Evolutionary conservation across 2,797 vertebrate genomes (phyloP).

Genomic region (Iguana delicatissima): DNA sequence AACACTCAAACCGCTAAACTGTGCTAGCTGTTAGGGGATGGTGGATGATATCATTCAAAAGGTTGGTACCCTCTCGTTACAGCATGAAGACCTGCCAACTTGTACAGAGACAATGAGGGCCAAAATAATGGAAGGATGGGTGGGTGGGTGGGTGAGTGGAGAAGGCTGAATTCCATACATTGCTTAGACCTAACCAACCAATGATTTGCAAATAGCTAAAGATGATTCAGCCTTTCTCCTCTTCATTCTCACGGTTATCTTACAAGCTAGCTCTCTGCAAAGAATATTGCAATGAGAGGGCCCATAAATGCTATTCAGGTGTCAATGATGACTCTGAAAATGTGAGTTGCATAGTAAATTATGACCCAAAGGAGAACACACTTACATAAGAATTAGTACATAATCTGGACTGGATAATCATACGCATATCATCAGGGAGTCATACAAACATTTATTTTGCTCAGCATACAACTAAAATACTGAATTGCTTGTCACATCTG

Average conservation of each 20-base stretch:
- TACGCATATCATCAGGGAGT: neutral
- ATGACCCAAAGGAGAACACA: neutral
- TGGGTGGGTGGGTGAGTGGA: too few species aligned
- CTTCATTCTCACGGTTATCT: neutral
- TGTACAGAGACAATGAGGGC: neutral
- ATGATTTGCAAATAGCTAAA: neutral
- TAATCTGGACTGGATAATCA: neutral
- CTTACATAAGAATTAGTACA: neutral
- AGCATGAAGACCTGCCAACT: neutral
- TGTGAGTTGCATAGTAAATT: neutral
- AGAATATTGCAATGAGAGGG: neutral
- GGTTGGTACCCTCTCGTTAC: neutral
- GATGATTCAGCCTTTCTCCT: neutral
- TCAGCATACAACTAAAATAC: neutral
- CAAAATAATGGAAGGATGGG: neutral
- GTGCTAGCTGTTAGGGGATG: too few species aligned
- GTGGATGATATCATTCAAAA: too few species aligned
- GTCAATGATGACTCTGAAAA: neutral
- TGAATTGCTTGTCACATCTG: neutral
- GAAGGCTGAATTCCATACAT: neutral
- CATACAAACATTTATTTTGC: neutral
- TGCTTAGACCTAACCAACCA: neutral
- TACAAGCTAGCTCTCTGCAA: neutral
- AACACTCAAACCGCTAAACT: too few species aligned
- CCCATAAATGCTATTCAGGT: neutral